phyloP scores from a whole-genome alignment of 2,113 vertebrate genomes.

The Cyanoramphus novaezelandiae region DNA sequence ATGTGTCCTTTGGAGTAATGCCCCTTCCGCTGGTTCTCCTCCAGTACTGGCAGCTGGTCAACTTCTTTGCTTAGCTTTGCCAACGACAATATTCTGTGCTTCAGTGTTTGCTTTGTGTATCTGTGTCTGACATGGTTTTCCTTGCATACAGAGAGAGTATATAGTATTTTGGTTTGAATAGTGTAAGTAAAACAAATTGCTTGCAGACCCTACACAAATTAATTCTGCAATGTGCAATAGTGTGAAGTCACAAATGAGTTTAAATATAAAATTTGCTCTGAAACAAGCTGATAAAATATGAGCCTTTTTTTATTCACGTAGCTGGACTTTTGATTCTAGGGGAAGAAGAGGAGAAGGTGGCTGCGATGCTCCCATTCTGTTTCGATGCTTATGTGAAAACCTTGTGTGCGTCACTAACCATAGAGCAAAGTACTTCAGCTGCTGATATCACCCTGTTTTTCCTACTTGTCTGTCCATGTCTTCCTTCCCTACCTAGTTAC shows the following conservation, averaged over 20 bases:
- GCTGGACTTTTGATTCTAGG: not conserved
- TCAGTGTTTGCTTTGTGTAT: slow-evolving; percentile 34
- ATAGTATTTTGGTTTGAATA: not conserved
- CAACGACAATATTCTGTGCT: slow-evolving; percentile 63
- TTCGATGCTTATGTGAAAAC: not conserved
- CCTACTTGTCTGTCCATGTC: not conserved
- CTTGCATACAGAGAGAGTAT: not conserved
- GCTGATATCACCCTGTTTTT: not conserved
- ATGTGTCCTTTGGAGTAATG: slow-evolving; percentile 59
- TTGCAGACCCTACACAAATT: not conserved
- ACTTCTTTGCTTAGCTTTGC: slow-evolving; percentile 44
- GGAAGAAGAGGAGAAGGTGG: not conserved
- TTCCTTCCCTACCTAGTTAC: not conserved
- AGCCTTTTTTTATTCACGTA: not conserved
- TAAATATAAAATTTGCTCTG: not conserved
- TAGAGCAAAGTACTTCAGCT: not conserved
- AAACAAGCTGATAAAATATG: not conserved
- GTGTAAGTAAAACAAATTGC: not conserved
- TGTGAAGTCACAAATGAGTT: not conserved
- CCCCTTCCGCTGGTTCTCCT: slow-evolving; percentile 36
- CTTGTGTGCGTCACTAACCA: not conserved
- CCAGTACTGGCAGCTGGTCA: slow-evolving; percentile 43
- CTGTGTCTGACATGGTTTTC: slow-evolving; percentile 48
- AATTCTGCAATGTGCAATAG: not conserved
- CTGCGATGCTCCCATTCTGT: not conserved